Percentiles rank a stretch among this genome's conserved stretches.
Conservation (phyloP, 2,113 vertebrate species). For the Pseudopodoces humilis region DNA sequence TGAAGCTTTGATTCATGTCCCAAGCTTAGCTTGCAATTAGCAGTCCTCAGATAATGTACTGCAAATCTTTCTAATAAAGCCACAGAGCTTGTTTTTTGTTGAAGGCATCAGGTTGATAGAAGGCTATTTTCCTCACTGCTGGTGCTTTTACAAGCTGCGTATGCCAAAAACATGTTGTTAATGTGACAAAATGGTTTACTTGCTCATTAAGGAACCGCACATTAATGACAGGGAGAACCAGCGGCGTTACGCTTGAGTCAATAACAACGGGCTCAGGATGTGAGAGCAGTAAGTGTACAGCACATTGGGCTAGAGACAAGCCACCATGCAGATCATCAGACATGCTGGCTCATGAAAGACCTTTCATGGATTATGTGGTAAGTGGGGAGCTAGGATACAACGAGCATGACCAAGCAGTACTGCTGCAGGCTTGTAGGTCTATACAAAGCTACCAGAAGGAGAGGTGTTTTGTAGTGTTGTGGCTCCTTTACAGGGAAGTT, state of each 20-base stretch:
- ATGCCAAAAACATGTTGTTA: neutral
- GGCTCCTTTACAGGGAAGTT: neutral
- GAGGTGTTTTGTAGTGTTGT: neutral
- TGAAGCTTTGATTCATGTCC: slow-evolving; percentile 5
- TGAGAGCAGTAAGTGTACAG: neutral
- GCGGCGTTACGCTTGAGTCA: neutral
- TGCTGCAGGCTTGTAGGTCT: neutral
- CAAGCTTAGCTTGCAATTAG: slow-evolving; percentile 31
- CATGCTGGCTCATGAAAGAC: neutral
- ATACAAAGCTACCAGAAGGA: neutral
- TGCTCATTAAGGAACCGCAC: neutral
- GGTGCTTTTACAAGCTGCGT: neutral
- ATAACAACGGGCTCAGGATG: neutral
- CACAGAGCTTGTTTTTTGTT: neutral
- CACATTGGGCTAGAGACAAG: neutral
- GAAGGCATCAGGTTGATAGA: neutral
- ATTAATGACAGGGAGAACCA: neutral
- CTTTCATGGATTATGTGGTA: neutral
- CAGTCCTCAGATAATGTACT: slow-evolving; percentile 38
- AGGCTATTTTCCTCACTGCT: neutral
- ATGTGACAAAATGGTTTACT: slow-evolving; percentile 36
- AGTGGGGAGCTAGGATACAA: neutral
- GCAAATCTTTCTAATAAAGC: slow-evolving; percentile 48
- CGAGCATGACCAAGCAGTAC: neutral
- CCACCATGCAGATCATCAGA: neutral